Evolutionary conservation across 2,113 vertebrate genomes (phyloP), one percentile per base, ranked within the genome.

Genomic region (Lamprotornis superbus): DNA sequence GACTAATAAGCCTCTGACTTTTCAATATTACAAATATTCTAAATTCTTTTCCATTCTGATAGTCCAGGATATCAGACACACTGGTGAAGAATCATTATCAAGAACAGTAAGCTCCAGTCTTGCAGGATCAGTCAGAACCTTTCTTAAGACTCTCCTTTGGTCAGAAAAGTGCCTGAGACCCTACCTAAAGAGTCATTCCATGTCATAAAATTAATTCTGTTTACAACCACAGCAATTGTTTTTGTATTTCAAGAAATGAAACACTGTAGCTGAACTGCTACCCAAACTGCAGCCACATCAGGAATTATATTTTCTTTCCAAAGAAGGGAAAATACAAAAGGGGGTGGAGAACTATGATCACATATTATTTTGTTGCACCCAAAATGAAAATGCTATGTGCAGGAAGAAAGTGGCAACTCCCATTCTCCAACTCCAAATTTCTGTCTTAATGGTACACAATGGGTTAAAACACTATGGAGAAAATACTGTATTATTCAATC

Each of bases 401-500:
- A 57, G 42, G 30, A 37, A 76, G 50, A 83, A 73, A 90, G 42
- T 31, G 30, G 52, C 56, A 70, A n/a, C 7, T 12, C 27, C 27
- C 33, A 33, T 47, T 67, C 64, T 71, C 22, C 40, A 52, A 0
- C 20, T 52, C 47, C 47, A 60, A 49, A 74, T 57, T 61, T 86
- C 52, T 90, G 12, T 64, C 56, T 60, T 78, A 93, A 83, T 28
- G 37, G 64, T 35, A 68, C 31, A 75, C 52, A 83, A 53, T 0
- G 4, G 52, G 90, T 95, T 96, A 95, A 92, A 95, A 67, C 1
- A 68, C 20, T 37, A 68, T 71, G 37, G 57, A 78, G 86, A 84
- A 92, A 92, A 94, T 30, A 56, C 35, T 86, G 22, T 67, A 92
- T 83, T 91, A 90, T 96, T 96, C 86, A 95, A 81, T 56, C 65